Evolutionary conservation across 2,888 invertebrate species (phyloP).

Genomic region (Parnassius smintheus): DNA sequence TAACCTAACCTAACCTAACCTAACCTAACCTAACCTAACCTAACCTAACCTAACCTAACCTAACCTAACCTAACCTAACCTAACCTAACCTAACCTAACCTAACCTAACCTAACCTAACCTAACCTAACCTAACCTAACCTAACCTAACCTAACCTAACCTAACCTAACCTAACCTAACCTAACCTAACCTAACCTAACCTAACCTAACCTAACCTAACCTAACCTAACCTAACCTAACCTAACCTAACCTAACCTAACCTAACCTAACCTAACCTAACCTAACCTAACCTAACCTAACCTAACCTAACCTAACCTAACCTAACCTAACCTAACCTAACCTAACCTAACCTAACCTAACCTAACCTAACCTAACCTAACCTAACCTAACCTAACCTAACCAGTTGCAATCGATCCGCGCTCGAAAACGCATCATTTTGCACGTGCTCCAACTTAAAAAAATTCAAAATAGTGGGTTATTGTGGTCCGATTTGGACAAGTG

Average conservation of each 20-base stretch:
- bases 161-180: constrained; percentile 31
- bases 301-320: constrained; percentile 30
- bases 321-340: constrained; percentile 20
- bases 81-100: constrained; percentile 32
- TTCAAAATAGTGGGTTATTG: no score
- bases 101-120: constrained; percentile 31
- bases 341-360: constrained; percentile 6
- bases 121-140: constrained; percentile 33
- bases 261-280: constrained; percentile 35
- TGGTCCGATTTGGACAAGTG: no score
- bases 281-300: constrained; percentile 32
- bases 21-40: constrained; percentile 34
- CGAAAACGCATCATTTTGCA: no score
- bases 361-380: constrained; percentile 6
- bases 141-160: constrained; percentile 34
- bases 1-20: constrained; percentile 32
- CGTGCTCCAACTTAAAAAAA: no score
- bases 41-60: constrained; percentile 34
- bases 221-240: constrained; percentile 34
- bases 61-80: constrained; percentile 31
- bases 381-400: constrained; percentile 6
- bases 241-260: constrained; percentile 36
- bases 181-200: constrained; percentile 21
- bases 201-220: constrained; percentile 31
- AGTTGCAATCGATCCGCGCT: no score